phyloP scores from a whole-genome alignment of 2,888 invertebrate genomes.

The Cantharis nigra region DNA sequence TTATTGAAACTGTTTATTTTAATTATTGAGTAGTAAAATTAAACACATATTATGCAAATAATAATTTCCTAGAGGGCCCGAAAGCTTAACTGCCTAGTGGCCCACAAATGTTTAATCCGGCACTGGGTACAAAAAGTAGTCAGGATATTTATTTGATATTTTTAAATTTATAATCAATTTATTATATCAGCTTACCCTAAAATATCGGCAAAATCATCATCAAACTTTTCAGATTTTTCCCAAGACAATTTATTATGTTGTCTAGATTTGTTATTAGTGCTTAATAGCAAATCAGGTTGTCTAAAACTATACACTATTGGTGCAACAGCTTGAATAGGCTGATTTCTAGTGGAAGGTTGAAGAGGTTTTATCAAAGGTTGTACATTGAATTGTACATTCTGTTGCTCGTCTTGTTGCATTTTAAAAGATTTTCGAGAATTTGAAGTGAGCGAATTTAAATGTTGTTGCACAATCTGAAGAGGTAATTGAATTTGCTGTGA shows the following conservation, averaged over 20 bases:
- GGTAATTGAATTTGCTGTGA: slow-evolving; percentile 17
- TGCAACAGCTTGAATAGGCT: slow-evolving; percentile 50
- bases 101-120: no score
- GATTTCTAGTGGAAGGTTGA: slow-evolving; percentile 48
- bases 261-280: slow-evolving; percentile 40
- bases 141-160: no score
- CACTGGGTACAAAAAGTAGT: no score
- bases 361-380: slow-evolving; percentile 46
- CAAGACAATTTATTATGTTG: slow-evolving; percentile 38
- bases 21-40: no score
- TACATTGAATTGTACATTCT: slow-evolving; percentile 7
- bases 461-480: slow-evolving; percentile 12
- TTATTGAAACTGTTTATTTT: no score
- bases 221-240: slow-evolving; percentile 48
- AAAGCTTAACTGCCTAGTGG: no score
- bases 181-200: slow-evolving; percentile 64
- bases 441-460: slow-evolving; percentile 13
- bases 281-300: slow-evolving; percentile 46
- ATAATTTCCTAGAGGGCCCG: no score
- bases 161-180: background rate
- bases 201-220: slow-evolving; percentile 71
- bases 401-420: slow-evolving; percentile 23
- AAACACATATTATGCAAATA: no score
- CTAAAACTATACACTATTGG: slow-evolving; percentile 55
- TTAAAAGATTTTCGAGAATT: slow-evolving; percentile 8